These are phyloP conservation scores for Gymnocypris eckloni DNA, from an alignment of 2,797 vertebrate genomes.

Conservation along the genomic window DNA sequence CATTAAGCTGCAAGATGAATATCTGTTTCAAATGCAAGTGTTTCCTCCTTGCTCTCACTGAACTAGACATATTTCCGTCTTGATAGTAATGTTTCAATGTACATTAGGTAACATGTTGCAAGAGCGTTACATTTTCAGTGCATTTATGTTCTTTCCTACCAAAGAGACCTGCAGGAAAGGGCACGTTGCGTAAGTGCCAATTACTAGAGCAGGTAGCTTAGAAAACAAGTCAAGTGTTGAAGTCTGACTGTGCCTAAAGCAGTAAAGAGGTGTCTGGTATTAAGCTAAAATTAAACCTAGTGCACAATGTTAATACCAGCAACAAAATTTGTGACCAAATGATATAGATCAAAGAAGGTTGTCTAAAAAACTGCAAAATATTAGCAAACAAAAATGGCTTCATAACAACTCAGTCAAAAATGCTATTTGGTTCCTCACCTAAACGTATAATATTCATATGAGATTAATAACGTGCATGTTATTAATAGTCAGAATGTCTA, in stretches of 20 bases:
- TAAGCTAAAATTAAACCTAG: neutral
- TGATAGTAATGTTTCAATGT: slow-evolving; percentile 14
- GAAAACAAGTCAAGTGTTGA: slow-evolving; percentile 10
- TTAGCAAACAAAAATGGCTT: neutral
- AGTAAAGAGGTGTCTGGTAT: neutral
- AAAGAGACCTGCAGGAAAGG: slow-evolving; percentile 15
- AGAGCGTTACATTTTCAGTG: slow-evolving; percentile 18
- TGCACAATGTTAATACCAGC: neutral
- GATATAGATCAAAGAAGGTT: neutral
- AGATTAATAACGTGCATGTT: neutral
- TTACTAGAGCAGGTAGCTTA: slow-evolving; percentile 23
- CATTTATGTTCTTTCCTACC: slow-evolving; percentile 30
- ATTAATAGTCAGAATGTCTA: neutral
- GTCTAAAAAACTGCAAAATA: neutral
- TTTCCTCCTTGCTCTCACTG: neutral
- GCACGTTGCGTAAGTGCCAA: slow-evolving; percentile 12
- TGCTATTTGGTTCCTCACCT: neutral
- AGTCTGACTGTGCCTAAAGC: slow-evolving; percentile 5
- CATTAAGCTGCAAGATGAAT: slow-evolving; percentile 10
- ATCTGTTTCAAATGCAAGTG: neutral
- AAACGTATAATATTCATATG: neutral
- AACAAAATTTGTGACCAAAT: neutral
- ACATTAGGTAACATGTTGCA: slow-evolving; percentile 21
- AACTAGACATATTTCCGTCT: slow-evolving; percentile 7
- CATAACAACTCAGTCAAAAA: neutral